A percentile compares a stretch with the other conserved stretches of the same genome.
Conservation (phyloP, 2,113 vertebrate species). For the Ceuthmochares aereus region DNA sequence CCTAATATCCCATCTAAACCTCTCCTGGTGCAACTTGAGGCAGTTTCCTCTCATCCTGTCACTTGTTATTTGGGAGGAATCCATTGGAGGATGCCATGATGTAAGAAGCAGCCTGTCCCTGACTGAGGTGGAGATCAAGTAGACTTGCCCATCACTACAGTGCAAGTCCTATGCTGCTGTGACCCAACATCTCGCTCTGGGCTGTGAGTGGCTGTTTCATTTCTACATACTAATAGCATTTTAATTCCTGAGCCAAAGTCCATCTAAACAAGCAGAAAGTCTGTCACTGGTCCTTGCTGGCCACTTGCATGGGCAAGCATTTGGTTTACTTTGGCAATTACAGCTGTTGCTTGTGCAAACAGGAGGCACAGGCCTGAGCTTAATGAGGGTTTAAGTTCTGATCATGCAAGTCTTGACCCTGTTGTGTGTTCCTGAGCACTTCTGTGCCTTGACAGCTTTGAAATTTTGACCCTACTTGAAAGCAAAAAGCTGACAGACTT, state of each 20-base stretch:
- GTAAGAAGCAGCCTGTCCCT: background rate
- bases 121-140: background rate
- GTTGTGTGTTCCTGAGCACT: too few relatives aligned
- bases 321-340: fast-evolving
- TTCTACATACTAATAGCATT: background rate
- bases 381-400: background rate
- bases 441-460: fast-evolving
- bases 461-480: too few relatives aligned
- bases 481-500: background rate
- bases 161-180: fast-evolving
- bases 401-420: fast-evolving
- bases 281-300: background rate
- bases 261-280: background rate
- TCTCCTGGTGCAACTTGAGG: too few relatives aligned
- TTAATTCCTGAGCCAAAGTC: background rate
- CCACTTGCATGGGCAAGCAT: background rate
- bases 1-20: too few relatives aligned
- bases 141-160: fast-evolving
- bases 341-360: fast-evolving
- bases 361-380: background rate
- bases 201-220: background rate
- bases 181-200: fast-evolving
- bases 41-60: too few relatives aligned
- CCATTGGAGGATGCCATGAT: too few relatives aligned
- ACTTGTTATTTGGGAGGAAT: too few relatives aligned